Conservation (phyloP, 2,797 vertebrate genomes). For the Spondyliosoma cantharus region DNA sequence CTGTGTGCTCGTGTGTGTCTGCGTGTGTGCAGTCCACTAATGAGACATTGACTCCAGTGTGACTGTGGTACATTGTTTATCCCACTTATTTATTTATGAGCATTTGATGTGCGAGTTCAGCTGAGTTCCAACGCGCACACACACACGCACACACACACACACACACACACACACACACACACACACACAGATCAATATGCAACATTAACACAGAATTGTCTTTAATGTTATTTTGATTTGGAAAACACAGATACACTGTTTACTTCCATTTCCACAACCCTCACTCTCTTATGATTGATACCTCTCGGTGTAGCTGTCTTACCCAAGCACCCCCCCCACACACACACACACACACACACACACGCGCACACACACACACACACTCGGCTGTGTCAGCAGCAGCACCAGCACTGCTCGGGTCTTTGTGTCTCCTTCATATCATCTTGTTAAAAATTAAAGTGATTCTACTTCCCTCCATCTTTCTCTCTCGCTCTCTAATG, state of each 20-base stretch:
- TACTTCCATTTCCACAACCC: slow-evolving; percentile 65
- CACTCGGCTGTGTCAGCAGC: slow-evolving; percentile 78
- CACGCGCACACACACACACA: slow-evolving; percentile 56
- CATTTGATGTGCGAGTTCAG: slow-evolving; percentile 91
- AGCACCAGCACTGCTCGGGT: slow-evolving; percentile 63
- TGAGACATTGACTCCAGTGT: slow-evolving; percentile 87
- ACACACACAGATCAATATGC: slow-evolving; percentile 86
- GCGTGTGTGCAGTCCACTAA: slow-evolving; percentile 79
- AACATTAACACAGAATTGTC: slow-evolving; percentile 88
- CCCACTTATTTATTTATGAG: slow-evolving; percentile 93
- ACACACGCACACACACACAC: background rate
- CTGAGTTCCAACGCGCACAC: slow-evolving; percentile 85
- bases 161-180: slow-evolving; percentile 34
- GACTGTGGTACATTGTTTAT: slow-evolving; percentile 87
- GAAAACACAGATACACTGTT: slow-evolving; percentile 68
- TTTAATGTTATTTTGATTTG: slow-evolving; percentile 86
- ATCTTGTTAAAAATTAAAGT: slow-evolving; percentile 90
- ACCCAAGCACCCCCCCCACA: slow-evolving; percentile 40
- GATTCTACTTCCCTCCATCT: slow-evolving; percentile 75
- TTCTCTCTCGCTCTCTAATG: slow-evolving; percentile 80
- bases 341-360: slow-evolving; percentile 50
- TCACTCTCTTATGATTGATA: slow-evolving; percentile 76
- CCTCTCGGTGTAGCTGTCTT: slow-evolving; percentile 38
- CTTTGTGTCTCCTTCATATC: slow-evolving; percentile 84
- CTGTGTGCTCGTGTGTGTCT: slow-evolving; percentile 5